Evolutionary conservation across 2,888 invertebrate genomes (phyloP).

Genomic region (Timandra comae): DNA sequence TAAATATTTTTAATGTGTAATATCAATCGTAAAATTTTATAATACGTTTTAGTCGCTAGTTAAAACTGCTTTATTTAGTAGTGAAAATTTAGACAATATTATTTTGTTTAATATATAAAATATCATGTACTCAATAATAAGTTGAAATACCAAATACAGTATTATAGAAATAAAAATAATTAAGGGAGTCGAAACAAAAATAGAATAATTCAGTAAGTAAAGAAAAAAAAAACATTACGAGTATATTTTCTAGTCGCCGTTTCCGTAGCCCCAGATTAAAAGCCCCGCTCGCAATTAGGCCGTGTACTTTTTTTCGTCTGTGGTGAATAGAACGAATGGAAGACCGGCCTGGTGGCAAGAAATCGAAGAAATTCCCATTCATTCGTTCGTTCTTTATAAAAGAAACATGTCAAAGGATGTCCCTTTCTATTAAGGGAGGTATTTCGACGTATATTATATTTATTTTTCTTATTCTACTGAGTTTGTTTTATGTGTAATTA

Average conservation of each 20-base stretch:
- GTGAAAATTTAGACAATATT: too few species aligned
- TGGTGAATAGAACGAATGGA: conserved; percentile 36
- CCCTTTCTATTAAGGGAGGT: not conserved
- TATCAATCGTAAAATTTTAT: too few species aligned
- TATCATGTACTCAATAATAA: too few species aligned
- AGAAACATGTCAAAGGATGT: conserved; percentile 18
- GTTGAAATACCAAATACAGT: too few species aligned
- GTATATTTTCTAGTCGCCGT: conserved; percentile 14
- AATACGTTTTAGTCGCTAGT: too few species aligned
- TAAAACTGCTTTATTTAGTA: too few species aligned
- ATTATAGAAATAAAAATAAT: too few species aligned
- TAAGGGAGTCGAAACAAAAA: too few species aligned
- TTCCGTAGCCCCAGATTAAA: conserved; percentile 35
- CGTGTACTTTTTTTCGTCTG: conserved; percentile 41
- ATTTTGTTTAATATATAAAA: too few species aligned
- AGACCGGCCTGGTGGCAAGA: conserved; percentile 28
- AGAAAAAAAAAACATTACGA: too few species aligned
- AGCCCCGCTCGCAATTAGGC: conserved; percentile 54
- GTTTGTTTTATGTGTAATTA: conserved; percentile 8
- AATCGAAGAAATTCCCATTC: conserved; percentile 48
- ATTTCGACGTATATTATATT: not conserved
- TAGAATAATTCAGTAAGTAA: too few species aligned
- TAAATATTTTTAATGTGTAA: too few species aligned
- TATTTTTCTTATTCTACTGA: not conserved
- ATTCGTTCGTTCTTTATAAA: conserved; percentile 24